These are phyloP conservation scores for Nephotettix cincticeps DNA, from an alignment of 1,140 invertebrate genomes.

Conservation along the genomic window DNA sequence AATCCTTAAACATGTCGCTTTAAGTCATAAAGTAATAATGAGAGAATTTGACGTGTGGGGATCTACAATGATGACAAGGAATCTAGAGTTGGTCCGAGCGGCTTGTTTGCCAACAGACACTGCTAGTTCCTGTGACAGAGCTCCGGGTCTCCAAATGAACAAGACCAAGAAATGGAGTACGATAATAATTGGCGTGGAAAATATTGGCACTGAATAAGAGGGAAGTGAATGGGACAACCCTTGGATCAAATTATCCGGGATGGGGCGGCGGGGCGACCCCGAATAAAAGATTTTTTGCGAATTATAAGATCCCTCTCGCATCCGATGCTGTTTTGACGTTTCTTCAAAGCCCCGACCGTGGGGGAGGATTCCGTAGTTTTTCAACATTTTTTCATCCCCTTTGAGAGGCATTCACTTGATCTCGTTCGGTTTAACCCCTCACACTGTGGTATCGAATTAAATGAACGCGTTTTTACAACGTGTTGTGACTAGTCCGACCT, in stretches of 20 bases:
- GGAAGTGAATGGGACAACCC: slow-evolving; percentile 1
- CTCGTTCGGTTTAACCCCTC: not conserved
- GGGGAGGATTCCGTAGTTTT: slow-evolving; percentile 3
- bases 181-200: slow-evolving; percentile 26
- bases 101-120: too few species aligned
- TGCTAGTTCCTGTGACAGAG: not conserved
- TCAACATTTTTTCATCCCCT: slow-evolving; percentile 1
- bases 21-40: too few species aligned
- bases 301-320: slow-evolving; percentile 21
- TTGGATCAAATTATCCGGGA: slow-evolving; percentile 23
- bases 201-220: slow-evolving; percentile 15
- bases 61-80: too few species aligned
- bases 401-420: not conserved
- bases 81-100: too few species aligned
- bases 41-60: too few species aligned
- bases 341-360: slow-evolving; percentile 9
- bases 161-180: not conserved
- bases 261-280: not conserved
- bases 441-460: not conserved
- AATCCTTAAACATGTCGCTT: too few species aligned
- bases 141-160: not conserved
- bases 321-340: slow-evolving; percentile 27
- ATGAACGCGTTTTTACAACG: too few species aligned
- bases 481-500: too few species aligned
- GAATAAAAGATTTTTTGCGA: slow-evolving; percentile 11